Base-by-base conservation (phyloP, 2,888 invertebrate species). In the Ferrisia virgata region DNA sequence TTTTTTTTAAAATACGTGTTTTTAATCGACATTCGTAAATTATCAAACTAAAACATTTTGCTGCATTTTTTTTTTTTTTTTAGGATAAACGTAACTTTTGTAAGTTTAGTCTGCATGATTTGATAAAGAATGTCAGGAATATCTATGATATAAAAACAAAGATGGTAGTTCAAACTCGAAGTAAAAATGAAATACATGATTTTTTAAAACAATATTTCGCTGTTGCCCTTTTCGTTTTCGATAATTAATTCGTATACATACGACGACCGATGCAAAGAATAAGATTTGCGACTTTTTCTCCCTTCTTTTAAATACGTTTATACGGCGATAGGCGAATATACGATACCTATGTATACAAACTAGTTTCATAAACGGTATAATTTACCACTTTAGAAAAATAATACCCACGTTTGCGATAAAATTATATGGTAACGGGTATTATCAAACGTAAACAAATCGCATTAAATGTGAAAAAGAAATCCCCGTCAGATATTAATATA, bases 341-440 rank as follows among this genome's bases (percentile, higher is more conserved):
- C 9, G 53, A 25, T 31, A 22, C 22, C 53, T 22, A 53, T 58
- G 18, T 15, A 33, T 76, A 76, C 18, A 76, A 76, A 76, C 72
- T 76, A 76, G 72, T 76, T 76, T 18, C 72, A 36, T 36, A 36
- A 76, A 36, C 72, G 18, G 72, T 76, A 76, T 76, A 76, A 76
- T 76, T 76, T 76, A 76, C 72, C 72, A 76, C 72, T 76, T 76
- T 36, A 18, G n/a, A 36, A 28, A 58, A 28, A 64, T 28, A 31
- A 64, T 28, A 64, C 28, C 64, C 28, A 64, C 64, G 64, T 64
- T 28, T 13, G 8, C 15, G 33, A 76, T 76, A 22, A 76, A 76
- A 72, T 72, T 33, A n/a, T 25, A 72, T 33, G 1, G 31, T 25
- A 47, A 25, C 72, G 25, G 72, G 72, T 72, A 69, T 8, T 9